A percentile compares a stretch with the other conserved stretches of the same genome.
Conservation (phyloP, 2,797 vertebrate genomes). For the Neosalanx taihuensis region DNA sequence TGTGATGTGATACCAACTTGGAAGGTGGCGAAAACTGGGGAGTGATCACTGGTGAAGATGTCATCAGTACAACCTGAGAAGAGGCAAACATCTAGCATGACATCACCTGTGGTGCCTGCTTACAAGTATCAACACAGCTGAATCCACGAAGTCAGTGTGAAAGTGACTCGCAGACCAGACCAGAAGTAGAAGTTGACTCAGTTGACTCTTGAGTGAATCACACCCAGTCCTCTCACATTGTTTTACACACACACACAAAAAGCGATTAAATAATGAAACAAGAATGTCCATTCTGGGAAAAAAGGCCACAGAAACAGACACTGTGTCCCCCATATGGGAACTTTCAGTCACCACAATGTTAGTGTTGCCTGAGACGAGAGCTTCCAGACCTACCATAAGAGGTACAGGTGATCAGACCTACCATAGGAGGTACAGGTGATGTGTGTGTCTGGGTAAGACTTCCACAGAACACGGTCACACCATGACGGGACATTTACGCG, state of each 20-base stretch:
- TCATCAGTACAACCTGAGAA: conserved; percentile 81
- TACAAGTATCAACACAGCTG: neutral
- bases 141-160: conserved; percentile 39
- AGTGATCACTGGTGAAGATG: conserved; percentile 83
- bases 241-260: conserved; percentile 24
- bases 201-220: conserved; percentile 20
- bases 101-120: too few species aligned
- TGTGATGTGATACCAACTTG: conserved; percentile 73
- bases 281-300: conserved; percentile 18
- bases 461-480: conserved; percentile 84
- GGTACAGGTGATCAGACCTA: too few species aligned
- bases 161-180: conserved; percentile 46
- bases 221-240: conserved; percentile 15
- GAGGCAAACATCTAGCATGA: too few species aligned
- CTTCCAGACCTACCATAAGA: neutral
- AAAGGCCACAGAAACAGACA: conserved; percentile 11
- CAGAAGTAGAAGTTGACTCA: conserved; percentile 16
- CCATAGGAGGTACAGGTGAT: conserved; percentile 78
- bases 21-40: conserved; percentile 83
- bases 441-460: conserved; percentile 79
- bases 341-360: neutral
- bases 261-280: conserved; percentile 15
- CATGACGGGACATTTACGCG: conserved; percentile 81
- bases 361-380: neutral
- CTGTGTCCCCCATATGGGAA: neutral